Percentiles rank a stretch among this genome's conserved stretches.
Conservation (phyloP, 2,113 vertebrate species). For the Solenodon paradoxus region DNA sequence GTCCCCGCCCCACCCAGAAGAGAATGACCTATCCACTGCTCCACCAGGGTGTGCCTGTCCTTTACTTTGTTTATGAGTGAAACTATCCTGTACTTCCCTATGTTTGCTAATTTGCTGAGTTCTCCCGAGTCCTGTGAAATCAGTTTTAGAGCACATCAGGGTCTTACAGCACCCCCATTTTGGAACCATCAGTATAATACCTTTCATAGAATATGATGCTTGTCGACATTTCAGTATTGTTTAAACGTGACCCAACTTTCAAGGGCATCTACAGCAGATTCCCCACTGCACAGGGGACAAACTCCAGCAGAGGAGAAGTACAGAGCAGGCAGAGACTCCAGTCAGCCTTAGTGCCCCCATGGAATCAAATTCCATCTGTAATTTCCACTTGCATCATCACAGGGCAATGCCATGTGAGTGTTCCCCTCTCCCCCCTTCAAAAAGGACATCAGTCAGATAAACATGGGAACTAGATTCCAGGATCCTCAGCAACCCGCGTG, state of each 20-base stretch:
- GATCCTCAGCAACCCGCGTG: not conserved
- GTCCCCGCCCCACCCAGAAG: too few species aligned
- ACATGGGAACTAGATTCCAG: not conserved
- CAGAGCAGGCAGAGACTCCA: not conserved
- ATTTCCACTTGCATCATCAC: not conserved
- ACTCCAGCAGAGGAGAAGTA: not conserved
- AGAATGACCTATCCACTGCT: too few species aligned
- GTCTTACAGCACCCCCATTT: not conserved
- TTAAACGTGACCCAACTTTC: not conserved
- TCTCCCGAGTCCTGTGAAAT: not conserved
- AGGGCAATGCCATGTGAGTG: not conserved
- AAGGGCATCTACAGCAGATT: not conserved
- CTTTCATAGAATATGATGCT: not conserved
- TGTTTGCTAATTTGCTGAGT: not conserved
- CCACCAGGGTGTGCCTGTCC: too few species aligned
- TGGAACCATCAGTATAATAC: not conserved
- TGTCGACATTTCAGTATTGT: not conserved
- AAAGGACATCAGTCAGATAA: not conserved
- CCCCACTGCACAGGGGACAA: not conserved
- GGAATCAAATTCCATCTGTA: not conserved
- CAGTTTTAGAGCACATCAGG: not conserved
- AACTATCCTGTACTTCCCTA: too few species aligned
- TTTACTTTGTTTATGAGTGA: too few species aligned
- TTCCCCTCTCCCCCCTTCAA: not conserved
- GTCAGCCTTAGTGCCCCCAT: accelerated